phyloP scores from a whole-genome alignment of 1,140 invertebrate genomes.

The Maniola jurtina region DNA sequence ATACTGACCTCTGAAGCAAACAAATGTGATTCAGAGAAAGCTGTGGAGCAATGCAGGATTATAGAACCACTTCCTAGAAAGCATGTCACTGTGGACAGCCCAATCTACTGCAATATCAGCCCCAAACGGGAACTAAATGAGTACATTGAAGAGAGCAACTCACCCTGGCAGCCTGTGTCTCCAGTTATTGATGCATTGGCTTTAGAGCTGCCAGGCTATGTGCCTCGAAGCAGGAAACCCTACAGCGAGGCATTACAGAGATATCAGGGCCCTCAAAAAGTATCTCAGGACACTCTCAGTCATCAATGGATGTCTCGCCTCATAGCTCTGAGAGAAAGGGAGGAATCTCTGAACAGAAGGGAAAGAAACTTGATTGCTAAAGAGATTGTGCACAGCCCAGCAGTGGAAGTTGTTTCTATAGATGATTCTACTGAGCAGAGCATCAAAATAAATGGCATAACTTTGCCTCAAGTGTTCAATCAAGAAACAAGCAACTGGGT shows the following conservation, averaged over 20 bases:
- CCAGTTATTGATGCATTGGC: conserved; percentile 71
- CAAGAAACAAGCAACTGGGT: conserved; percentile 42
- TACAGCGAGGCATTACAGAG: conserved; percentile 50
- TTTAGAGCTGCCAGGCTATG: conserved; percentile 73
- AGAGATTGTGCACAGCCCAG: conserved; percentile 65
- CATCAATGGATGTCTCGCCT: conserved; percentile 73
- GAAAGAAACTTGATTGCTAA: conserved; percentile 72
- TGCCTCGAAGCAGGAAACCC: conserved; percentile 62
- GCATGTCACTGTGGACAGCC: conserved; percentile 44
- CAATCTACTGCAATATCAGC: conserved; percentile 60
- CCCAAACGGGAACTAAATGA: conserved; percentile 40
- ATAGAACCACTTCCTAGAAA: conserved; percentile 57
- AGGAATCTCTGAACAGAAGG: conserved; percentile 68
- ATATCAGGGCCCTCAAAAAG: conserved; percentile 57
- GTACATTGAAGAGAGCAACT: conserved; percentile 33
- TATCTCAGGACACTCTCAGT: conserved; percentile 70
- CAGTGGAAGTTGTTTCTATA: conserved; percentile 41
- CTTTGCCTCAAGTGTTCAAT: conserved; percentile 64
- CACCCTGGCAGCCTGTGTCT: conserved; percentile 47
- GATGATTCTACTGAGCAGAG: conserved; percentile 34
- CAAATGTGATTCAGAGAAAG: conserved; percentile 71
- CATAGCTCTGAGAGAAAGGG: conserved; percentile 63
- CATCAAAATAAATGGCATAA: conserved; percentile 61
- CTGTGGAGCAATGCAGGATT: conserved; percentile 50
- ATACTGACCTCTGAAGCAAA: conserved; percentile 46